Evolutionary conservation across 2,888 invertebrate species (phyloP).

Genomic region (Melinaea marsaeus): DNA sequence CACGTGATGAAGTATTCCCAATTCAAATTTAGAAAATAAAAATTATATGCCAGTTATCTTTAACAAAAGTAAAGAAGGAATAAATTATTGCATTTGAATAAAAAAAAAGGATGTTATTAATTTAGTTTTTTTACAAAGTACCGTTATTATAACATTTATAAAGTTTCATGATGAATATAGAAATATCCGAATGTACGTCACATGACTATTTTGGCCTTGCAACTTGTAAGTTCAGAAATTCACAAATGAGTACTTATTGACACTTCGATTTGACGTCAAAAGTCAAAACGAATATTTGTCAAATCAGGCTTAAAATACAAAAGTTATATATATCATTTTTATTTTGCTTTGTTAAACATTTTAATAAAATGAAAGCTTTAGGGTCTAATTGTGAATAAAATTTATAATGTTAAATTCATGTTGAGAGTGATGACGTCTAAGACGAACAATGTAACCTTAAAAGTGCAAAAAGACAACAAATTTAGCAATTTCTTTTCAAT

Average conservation of each 20-base stretch:
- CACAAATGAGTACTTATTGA: slow-evolving; percentile 26
- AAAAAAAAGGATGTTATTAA: no score
- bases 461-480: slow-evolving; percentile 64
- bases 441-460: slow-evolving; percentile 71
- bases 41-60: slow-evolving; percentile 54
- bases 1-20: slow-evolving; percentile 66
- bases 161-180: not conserved
- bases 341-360: slow-evolving; percentile 25
- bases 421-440: slow-evolving; percentile 67
- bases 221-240: slow-evolving; percentile 18
- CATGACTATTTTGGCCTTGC: slow-evolving; percentile 35
- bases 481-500: slow-evolving; percentile 65
- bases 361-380: slow-evolving; percentile 41
- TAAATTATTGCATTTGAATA: no score
- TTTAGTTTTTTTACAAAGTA: no score
- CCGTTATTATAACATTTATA: no score
- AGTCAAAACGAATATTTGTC: slow-evolving; percentile 27
- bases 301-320: slow-evolving; percentile 28
- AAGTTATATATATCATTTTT: slow-evolving; percentile 18
- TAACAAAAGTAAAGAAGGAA: not conserved
- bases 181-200: slow-evolving; percentile 33
- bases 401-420: slow-evolving; percentile 37
- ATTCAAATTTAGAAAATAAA: slow-evolving; percentile 56
- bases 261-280: slow-evolving; percentile 29
- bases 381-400: slow-evolving; percentile 25